Percentiles rank a stretch among this genome's conserved stretches.
phyloP scores from a whole-genome alignment of 92 coral and sea anemone genomes.

The Phymanthus crucifer region DNA sequence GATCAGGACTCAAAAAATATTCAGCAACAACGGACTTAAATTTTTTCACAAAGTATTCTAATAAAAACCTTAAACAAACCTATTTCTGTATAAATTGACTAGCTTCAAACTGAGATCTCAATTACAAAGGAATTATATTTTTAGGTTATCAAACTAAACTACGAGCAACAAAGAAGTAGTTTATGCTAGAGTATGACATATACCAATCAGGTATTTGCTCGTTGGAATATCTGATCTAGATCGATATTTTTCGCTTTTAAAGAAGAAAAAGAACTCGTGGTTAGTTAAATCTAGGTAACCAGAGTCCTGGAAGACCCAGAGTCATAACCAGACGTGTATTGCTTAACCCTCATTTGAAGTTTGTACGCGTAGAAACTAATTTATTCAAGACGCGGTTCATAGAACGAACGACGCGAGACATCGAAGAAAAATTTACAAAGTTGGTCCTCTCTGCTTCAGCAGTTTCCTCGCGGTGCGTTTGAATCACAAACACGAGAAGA shows the following conservation, averaged over 20 bases:
- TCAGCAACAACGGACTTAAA: not conserved
- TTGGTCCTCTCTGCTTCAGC: constrained; percentile 23
- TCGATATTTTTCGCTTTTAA: constrained; percentile 11
- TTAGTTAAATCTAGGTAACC: not conserved
- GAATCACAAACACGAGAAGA: constrained; percentile 2
- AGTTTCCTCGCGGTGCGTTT: constrained; percentile 36
- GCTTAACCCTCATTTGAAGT: constrained; percentile 12
- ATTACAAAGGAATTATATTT: constrained; percentile 2
- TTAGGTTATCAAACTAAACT: constrained; percentile 6
- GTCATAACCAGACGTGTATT: constrained; percentile 21
- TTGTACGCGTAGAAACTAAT: constrained; percentile 24
- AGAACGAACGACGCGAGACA: constrained; percentile 26
- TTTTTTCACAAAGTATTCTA: not conserved
- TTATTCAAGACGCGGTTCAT: constrained; percentile 40
- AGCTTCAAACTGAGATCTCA: not conserved
- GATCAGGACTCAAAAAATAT: not conserved
- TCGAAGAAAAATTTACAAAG: constrained; percentile 30
- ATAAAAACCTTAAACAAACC: not conserved
- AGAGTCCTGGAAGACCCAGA: not conserved
- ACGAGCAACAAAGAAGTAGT: constrained; percentile 15
- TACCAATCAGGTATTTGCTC: constrained; percentile 22
- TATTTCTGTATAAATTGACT: not conserved
- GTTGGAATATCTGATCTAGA: constrained; percentile 15
- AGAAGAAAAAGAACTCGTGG: not conserved
- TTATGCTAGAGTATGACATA: not conserved